phyloP scores from a whole-genome alignment of 2,797 vertebrate genomes.

The Micrastur ruficollis region DNA sequence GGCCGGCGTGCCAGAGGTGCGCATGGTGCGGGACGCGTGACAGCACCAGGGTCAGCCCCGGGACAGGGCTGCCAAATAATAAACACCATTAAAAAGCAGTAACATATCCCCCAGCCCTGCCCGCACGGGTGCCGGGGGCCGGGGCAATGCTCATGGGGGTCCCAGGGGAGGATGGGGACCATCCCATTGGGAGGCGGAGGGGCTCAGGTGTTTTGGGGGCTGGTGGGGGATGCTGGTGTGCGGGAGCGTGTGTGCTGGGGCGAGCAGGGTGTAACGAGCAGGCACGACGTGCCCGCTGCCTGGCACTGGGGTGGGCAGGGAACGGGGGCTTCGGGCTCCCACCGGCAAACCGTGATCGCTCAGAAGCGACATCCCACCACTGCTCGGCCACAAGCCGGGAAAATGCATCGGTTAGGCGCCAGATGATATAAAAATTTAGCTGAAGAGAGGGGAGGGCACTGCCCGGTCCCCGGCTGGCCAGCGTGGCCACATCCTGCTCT shows the following conservation, averaged over 20 bases:
- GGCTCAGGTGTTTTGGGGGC: fast-evolving
- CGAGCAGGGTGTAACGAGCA: neutral
- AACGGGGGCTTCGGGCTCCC: neutral
- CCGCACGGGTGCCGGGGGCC: fast-evolving
- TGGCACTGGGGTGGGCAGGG: fast-evolving
- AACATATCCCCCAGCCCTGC: neutral
- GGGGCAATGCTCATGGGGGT: fast-evolving
- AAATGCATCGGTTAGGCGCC: fast-evolving
- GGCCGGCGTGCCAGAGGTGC: neutral
- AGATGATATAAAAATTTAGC: neutral
- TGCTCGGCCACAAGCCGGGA: neutral
- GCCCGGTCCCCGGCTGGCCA: fast-evolving
- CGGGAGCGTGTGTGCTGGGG: fast-evolving
- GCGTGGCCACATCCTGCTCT: neutral
- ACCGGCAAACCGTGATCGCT: fast-evolving
- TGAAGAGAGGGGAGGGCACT: fast-evolving
- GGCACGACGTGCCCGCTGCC: fast-evolving
- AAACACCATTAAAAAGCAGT: neutral
- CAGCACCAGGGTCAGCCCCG: neutral
- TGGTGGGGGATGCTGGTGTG: fast-evolving
- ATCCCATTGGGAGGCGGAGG: fast-evolving
- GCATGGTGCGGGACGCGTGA: neutral
- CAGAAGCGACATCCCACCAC: fast-evolving
- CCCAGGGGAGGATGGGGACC: fast-evolving
- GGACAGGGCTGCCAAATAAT: neutral